Evolutionary conservation across 1,140 invertebrate genomes (phyloP).

Genomic region (Aleiodes sp.): DNA sequence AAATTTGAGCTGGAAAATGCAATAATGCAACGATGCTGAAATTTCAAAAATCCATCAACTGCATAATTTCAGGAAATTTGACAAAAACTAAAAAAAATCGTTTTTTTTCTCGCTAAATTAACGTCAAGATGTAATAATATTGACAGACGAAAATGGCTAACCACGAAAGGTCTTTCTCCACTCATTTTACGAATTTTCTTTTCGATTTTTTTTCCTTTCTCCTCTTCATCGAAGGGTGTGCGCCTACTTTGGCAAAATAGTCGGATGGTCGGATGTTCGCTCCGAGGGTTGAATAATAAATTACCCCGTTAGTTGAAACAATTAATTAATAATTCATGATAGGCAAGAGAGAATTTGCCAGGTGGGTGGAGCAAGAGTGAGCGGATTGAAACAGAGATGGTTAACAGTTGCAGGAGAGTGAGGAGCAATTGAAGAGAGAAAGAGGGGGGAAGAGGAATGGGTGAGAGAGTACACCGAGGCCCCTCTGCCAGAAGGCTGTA

Average conservation of each 20-base stretch:
- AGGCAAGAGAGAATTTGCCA: constrained; percentile 58
- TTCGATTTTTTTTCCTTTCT: background rate
- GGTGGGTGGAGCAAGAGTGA: constrained; percentile 46
- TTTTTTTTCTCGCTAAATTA: too few species aligned
- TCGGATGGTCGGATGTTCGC: constrained; percentile 26
- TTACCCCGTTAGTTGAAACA: constrained; percentile 65
- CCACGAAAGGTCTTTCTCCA: constrained; percentile 35
- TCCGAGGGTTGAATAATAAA: constrained; percentile 64
- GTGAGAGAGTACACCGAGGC: constrained; percentile 36
- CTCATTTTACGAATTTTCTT: too few species aligned
- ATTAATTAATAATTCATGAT: constrained; percentile 69
- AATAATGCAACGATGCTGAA: too few species aligned
- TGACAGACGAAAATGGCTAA: constrained; percentile 34
- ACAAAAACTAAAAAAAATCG: too few species aligned
- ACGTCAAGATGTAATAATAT: too few species aligned
- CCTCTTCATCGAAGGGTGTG: background rate
- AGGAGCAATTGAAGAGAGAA: too few species aligned
- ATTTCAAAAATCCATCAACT: too few species aligned
- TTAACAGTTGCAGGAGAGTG: constrained; percentile 11
- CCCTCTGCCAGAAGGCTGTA: constrained; percentile 52
- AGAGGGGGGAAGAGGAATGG: constrained; percentile 23
- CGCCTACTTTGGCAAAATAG: constrained; percentile 17
- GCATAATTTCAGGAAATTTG: too few species aligned
- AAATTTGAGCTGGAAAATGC: too few species aligned
- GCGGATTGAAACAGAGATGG: constrained; percentile 34